phyloP scores from a whole-genome alignment of 2,797 vertebrate genomes.

The Diceros bicornis region DNA sequence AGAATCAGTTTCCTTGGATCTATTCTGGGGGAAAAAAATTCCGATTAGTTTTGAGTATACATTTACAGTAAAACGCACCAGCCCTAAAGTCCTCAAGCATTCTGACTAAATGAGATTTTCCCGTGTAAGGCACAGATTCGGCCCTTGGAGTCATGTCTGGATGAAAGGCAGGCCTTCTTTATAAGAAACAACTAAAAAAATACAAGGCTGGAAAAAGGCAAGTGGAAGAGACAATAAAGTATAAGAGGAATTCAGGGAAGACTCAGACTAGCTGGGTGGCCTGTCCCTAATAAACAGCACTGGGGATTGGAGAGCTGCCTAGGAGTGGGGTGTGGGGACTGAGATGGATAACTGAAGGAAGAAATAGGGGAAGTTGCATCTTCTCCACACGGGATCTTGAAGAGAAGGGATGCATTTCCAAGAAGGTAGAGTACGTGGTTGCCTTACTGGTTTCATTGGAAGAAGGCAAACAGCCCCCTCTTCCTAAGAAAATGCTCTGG shows the following conservation, averaged over 20 bases:
- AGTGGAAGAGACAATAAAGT: constrained; percentile 67
- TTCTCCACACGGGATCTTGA: constrained; percentile 44
- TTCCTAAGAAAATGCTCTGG: background rate
- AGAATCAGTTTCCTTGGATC: background rate
- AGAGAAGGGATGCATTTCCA: background rate
- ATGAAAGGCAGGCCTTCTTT: constrained; percentile 56
- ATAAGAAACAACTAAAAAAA: constrained; percentile 57
- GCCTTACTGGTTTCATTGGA: background rate
- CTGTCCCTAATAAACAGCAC: constrained; percentile 36
- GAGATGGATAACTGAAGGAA: background rate
- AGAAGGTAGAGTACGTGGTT: background rate
- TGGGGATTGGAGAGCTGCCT: constrained; percentile 61
- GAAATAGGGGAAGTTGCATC: constrained; percentile 19
- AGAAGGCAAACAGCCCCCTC: background rate
- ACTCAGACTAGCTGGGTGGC: constrained; percentile 68
- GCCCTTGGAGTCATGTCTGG: background rate
- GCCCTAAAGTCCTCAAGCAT: background rate
- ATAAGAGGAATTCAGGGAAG: constrained; percentile 50
- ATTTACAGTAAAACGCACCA: constrained; percentile 57
- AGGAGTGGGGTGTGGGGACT: constrained; percentile 3
- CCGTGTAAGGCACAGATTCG: background rate
- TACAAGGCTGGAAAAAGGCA: constrained; percentile 47
- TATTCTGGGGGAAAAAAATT: background rate
- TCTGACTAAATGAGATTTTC: constrained; percentile 40
- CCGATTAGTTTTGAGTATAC: background rate